A percentile compares a stretch with the other conserved stretches of the same genome.
Conservation (phyloP, 2,113 vertebrate genomes). For the Cyanoderma ruficeps region DNA sequence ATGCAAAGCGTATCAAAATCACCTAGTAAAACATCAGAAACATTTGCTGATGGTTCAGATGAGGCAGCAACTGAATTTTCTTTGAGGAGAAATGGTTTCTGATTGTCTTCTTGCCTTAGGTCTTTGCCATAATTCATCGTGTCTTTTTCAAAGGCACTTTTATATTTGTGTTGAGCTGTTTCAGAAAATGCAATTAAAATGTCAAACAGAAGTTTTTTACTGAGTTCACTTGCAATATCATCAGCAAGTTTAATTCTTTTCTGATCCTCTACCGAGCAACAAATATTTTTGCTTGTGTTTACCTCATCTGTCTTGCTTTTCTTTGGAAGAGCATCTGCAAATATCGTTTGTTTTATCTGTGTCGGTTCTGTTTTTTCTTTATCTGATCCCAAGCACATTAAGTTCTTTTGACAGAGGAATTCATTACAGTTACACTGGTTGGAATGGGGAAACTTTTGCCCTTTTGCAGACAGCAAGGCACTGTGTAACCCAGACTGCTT, state of each 20-base stretch:
- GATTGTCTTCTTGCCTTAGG: background rate
- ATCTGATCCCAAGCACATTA: background rate
- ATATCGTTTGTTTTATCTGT: background rate
- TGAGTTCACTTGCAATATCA: conserved; percentile 24
- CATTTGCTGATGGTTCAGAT: background rate
- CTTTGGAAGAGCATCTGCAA: background rate
- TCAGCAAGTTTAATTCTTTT: background rate
- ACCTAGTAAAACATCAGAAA: background rate
- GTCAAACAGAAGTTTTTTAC: conserved; percentile 48
- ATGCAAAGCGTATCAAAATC: background rate
- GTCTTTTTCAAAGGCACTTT: conserved; percentile 22
- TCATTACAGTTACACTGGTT: background rate
- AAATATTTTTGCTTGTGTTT: background rate
- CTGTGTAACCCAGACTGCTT: background rate
- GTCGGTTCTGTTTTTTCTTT: background rate
- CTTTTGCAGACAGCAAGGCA: background rate
- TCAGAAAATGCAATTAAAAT: conserved; percentile 15
- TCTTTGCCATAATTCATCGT: background rate
- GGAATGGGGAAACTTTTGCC: background rate
- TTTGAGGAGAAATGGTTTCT: background rate
- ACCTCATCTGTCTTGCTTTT: background rate
- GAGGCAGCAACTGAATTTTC: background rate
- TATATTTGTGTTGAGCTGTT: conserved; percentile 9
- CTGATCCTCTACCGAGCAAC: background rate
- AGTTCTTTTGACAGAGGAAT: background rate